These are phyloP conservation scores for Andricus grossulariae DNA, from an alignment of 1,140 invertebrate species.

Conservation along the genomic window DNA sequence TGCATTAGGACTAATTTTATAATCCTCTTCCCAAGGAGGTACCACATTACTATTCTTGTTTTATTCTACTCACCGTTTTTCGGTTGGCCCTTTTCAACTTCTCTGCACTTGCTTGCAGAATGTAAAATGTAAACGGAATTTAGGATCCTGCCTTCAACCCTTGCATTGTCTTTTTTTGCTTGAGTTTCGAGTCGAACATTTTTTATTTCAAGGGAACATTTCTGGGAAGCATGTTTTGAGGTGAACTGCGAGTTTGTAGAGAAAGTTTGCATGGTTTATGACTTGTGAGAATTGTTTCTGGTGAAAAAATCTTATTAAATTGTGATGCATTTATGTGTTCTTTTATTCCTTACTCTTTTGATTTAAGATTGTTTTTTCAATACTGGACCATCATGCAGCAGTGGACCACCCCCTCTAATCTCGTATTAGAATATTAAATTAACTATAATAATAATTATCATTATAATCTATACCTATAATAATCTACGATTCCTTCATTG, in stretches of 20 bases:
- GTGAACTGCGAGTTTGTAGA: neutral
- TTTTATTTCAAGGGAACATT: neutral
- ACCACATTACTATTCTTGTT: slow-evolving; percentile 47
- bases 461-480: too few relatives aligned
- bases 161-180: neutral
- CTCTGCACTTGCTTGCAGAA: neutral
- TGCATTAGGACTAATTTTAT: slow-evolving; percentile 69
- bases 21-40: slow-evolving; percentile 58
- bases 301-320: too few relatives aligned
- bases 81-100: slow-evolving; percentile 16
- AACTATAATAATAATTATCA: too few relatives aligned
- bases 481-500: too few relatives aligned
- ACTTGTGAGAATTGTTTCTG: too few relatives aligned
- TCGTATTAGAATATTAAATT: too few relatives aligned
- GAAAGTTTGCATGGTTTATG: neutral
- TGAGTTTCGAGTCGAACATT: neutral
- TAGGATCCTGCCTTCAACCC: neutral
- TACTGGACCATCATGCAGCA: too few relatives aligned
- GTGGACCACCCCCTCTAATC: too few relatives aligned
- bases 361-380: too few relatives aligned
- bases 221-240: neutral
- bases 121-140: neutral
- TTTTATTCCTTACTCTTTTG: too few relatives aligned
- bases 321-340: too few relatives aligned
- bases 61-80: slow-evolving; percentile 13